Conservation (phyloP, 2,797 vertebrate genomes). For the Leuciscus waleckii region DNA sequence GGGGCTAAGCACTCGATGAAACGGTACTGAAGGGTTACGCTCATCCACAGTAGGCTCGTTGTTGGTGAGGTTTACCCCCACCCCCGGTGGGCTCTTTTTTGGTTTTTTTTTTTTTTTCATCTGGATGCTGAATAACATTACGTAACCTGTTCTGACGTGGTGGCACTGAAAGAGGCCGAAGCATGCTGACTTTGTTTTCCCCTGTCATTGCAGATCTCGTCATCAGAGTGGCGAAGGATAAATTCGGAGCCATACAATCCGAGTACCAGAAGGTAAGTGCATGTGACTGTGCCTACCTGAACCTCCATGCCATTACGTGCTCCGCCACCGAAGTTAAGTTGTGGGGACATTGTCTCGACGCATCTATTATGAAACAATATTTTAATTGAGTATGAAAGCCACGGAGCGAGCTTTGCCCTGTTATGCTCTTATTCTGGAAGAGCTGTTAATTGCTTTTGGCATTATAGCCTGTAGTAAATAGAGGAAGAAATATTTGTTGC, state of each 20-base stretch:
- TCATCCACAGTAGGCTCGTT: slow-evolving; percentile 23
- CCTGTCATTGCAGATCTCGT: slow-evolving; percentile 78
- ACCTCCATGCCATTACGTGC: background rate
- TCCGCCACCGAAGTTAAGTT: background rate
- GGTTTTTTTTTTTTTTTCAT: slow-evolving; percentile 21
- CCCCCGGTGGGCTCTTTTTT: no score
- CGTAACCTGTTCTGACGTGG: slow-evolving; percentile 36
- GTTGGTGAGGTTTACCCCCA: no score
- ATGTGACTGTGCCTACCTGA: slow-evolving; percentile 31
- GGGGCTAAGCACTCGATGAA: background rate
- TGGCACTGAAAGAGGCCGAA: background rate
- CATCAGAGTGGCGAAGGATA: slow-evolving; percentile 78
- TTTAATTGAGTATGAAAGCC: slow-evolving; percentile 56
- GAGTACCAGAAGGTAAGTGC: slow-evolving; percentile 82
- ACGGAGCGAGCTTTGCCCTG: slow-evolving; percentile 34
- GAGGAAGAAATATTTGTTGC: slow-evolving; percentile 47
- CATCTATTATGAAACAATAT: slow-evolving; percentile 42
- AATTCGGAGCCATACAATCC: slow-evolving; percentile 75
- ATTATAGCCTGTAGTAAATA: slow-evolving; percentile 48
- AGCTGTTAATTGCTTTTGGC: slow-evolving; percentile 61
- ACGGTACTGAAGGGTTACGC: background rate
- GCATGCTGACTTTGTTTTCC: slow-evolving; percentile 47
- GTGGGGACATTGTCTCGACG: slow-evolving; percentile 11
- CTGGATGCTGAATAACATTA: slow-evolving; percentile 37
- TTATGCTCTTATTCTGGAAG: slow-evolving; percentile 25